Base-by-base conservation (phyloP, 2,888 invertebrate species). In the Prenolepis imparis region DNA sequence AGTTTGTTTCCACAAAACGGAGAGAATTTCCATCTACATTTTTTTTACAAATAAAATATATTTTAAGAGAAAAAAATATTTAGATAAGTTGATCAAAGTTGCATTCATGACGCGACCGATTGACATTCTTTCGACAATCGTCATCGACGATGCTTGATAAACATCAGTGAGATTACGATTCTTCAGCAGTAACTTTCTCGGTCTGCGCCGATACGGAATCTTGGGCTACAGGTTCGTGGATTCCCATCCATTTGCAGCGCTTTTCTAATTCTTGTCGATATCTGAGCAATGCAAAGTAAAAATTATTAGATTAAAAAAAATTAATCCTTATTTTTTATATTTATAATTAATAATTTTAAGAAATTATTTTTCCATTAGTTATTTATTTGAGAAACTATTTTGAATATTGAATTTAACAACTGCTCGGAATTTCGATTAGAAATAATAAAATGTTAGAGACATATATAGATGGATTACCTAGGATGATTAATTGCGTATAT, bases 401-500 rank as follows among this genome's bases (percentile, higher is more conserved):
- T 11, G 6, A 57, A 32, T 61, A 44, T 44, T 3, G 4, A 74
- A 66, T 36, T 52, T 67, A 36, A 18, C 8, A n/a, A 18, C n/a
- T 41, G 41, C n/a, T 0, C 8, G 15, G 52, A 64, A 64, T 44
- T 15, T 18, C 6, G 1, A 2, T 64, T 24, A 66, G 21, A 64
- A 44, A 55, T 18, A 1, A 18, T 1, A 70, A 0, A 57, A 24
- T 63, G 9, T 3, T 15, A 28, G 12, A 55, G 21, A 8, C n/a
- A n/a, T 74, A n/a, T 74, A 28, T 18, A 28, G 61, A 59, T 66
- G 36, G 15, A 28, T 87, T 94, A 97, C 97, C 98, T 97, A 6
- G 98, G 98, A 96, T 98, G 98, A 93, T 98, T 98, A 90, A 98
- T 98, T 5, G 98, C 98, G 91, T 98, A 98, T 1, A 98, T 97